phyloP scores from a whole-genome alignment of 2,113 vertebrate genomes.

The Lagopus leucura region DNA sequence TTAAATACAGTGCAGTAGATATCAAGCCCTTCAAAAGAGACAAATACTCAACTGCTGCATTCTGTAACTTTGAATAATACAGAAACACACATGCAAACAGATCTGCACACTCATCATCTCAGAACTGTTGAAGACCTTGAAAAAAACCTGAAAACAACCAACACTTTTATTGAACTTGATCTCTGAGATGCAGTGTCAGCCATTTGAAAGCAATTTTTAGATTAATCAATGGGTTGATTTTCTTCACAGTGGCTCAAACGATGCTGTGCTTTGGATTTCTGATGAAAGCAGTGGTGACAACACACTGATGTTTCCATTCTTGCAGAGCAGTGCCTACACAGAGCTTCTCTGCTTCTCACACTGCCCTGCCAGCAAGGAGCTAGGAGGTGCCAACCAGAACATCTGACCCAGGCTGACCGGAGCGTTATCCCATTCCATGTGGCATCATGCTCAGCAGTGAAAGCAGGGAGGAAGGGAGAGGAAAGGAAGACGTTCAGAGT shows the following conservation, averaged over 20 bases:
- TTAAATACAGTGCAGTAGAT: background rate
- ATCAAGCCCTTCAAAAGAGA: background rate
- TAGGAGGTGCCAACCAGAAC: background rate
- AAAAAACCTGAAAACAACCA: background rate
- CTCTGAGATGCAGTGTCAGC: background rate
- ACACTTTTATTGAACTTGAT: background rate
- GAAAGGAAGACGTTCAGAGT: background rate
- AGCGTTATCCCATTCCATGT: background rate
- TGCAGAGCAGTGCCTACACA: background rate
- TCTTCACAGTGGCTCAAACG: background rate
- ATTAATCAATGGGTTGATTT: background rate
- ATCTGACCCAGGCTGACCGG: background rate
- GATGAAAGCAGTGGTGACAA: background rate
- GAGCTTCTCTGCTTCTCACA: background rate
- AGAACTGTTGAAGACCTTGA: background rate
- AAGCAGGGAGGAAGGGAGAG: background rate
- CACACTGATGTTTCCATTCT: background rate
- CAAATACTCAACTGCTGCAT: rapidly evolving
- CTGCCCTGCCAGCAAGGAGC: background rate
- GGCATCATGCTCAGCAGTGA: background rate
- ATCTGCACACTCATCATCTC: background rate
- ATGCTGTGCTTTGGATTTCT: background rate
- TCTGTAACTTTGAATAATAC: rapidly evolving
- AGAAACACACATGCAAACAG: background rate
- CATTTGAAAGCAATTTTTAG: background rate